A percentile compares a stretch with the other conserved stretches of the same genome.
Evolutionary conservation across 1,140 invertebrate genomes (phyloP).

Genomic region (Drosophila kikkawai): DNA sequence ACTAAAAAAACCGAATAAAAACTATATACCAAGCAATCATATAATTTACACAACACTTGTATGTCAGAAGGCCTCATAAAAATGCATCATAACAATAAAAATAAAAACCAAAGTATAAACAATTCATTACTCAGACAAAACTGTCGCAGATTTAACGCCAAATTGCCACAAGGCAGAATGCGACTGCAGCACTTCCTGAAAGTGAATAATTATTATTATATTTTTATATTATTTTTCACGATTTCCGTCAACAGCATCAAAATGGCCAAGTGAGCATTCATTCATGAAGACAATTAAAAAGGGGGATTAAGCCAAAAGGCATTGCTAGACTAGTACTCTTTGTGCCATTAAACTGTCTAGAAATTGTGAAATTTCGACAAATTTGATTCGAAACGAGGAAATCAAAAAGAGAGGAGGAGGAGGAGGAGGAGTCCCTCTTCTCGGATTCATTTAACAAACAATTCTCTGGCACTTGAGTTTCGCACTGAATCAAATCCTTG

Average conservation of each 20-base stretch:
- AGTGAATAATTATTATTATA: slow-evolving; percentile 38
- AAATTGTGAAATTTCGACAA: slow-evolving; percentile 10
- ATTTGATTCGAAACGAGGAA: slow-evolving; percentile 25
- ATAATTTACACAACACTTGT: slow-evolving; percentile 50
- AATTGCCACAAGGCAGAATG: slow-evolving; percentile 34
- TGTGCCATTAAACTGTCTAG: slow-evolving; percentile 24
- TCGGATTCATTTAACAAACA: not conserved
- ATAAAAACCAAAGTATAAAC: slow-evolving; percentile 24
- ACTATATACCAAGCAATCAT: not conserved
- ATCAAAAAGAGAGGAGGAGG: not conserved
- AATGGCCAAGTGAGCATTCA: slow-evolving; percentile 35
- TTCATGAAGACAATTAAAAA: slow-evolving; percentile 39
- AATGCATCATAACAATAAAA: slow-evolving; percentile 30
- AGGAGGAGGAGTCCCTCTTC: not conserved
- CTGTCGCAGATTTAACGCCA: slow-evolving; percentile 52
- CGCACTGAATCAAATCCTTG: slow-evolving; percentile 11
- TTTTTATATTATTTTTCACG: slow-evolving; percentile 29
- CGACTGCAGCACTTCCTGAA: slow-evolving; percentile 35
- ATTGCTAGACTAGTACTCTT: slow-evolving; percentile 4
- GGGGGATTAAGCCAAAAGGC: slow-evolving; percentile 11
- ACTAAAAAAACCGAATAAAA: not conserved
- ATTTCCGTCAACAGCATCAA: slow-evolving; percentile 41
- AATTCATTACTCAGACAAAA: slow-evolving; percentile 23
- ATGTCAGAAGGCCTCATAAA: slow-evolving; percentile 36
- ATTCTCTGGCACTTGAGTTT: slow-evolving; percentile 14